Evolutionary conservation across 2,888 invertebrate genomes (phyloP).

Genomic region (Auanema freiburgensis): DNA sequence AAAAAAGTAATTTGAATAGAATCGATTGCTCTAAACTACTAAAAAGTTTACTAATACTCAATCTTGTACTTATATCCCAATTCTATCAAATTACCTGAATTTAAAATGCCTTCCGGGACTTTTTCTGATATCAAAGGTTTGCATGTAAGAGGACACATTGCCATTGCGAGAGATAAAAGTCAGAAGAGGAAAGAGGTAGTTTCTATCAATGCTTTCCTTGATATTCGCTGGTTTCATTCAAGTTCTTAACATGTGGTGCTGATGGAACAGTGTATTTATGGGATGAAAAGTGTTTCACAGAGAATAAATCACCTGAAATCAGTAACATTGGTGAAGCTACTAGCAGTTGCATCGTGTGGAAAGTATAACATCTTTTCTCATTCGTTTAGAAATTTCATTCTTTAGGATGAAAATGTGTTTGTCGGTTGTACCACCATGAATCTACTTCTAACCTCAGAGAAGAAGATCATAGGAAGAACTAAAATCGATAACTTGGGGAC

Average conservation of each 20-base stretch:
- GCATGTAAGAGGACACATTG: conserved; percentile 7
- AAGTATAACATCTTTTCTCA: neutral
- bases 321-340: conserved; percentile 18
- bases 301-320: conserved; percentile 5
- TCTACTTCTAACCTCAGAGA: conserved; percentile 12
- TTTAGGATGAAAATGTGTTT: conserved; percentile 17
- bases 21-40: no score
- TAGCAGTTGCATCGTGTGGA: conserved; percentile 8
- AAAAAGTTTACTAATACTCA: no score
- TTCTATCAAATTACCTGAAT: no score
- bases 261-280: conserved; percentile 21
- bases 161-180: neutral
- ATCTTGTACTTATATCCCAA: no score
- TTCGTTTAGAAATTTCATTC: neutral
- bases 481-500: conserved; percentile 10
- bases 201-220: neutral
- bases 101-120: conserved; percentile 11
- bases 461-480: conserved; percentile 12
- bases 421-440: conserved; percentile 13
- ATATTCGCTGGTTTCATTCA: neutral
- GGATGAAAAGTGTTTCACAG: conserved; percentile 6
- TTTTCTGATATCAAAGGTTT: conserved; percentile 15
- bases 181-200: neutral
- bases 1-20: no score
- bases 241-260: conserved; percentile 19